Conservation (phyloP, 2,113 vertebrate species). For the Notarius quadriscutis region DNA sequence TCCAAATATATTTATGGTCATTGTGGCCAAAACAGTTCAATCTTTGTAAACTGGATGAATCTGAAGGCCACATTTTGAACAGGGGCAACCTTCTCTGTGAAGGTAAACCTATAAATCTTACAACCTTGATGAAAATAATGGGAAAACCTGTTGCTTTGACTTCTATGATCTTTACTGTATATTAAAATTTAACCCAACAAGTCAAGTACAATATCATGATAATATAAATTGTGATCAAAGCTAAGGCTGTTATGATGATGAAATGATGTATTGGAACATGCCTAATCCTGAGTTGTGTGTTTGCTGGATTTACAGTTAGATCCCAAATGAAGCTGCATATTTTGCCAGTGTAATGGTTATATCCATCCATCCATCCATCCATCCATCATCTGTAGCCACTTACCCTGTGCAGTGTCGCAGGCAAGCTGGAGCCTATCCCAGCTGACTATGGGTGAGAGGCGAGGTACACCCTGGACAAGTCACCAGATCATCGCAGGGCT, state of each 20-base stretch:
- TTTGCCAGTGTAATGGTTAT: neutral
- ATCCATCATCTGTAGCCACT: too few species aligned
- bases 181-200: neutral
- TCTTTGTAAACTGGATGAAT: neutral
- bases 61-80: constrained; percentile 2
- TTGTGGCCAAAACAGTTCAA: too few species aligned
- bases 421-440: too few species aligned
- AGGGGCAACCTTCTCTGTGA: neutral
- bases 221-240: neutral
- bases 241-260: neutral
- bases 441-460: too few species aligned
- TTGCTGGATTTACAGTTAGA: neutral
- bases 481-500: too few species aligned
- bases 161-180: neutral
- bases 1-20: too few species aligned
- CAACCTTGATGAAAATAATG: constrained; percentile 7
- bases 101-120: neutral
- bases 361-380: neutral
- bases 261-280: neutral
- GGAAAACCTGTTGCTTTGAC: neutral
- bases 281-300: neutral
- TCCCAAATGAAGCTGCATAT: neutral
- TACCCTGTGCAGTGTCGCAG: too few species aligned
- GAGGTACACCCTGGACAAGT: too few species aligned
- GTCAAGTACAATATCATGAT: neutral